Conservation (phyloP, 2,113 vertebrate species). For the Ailuropoda melanoleuca region DNA sequence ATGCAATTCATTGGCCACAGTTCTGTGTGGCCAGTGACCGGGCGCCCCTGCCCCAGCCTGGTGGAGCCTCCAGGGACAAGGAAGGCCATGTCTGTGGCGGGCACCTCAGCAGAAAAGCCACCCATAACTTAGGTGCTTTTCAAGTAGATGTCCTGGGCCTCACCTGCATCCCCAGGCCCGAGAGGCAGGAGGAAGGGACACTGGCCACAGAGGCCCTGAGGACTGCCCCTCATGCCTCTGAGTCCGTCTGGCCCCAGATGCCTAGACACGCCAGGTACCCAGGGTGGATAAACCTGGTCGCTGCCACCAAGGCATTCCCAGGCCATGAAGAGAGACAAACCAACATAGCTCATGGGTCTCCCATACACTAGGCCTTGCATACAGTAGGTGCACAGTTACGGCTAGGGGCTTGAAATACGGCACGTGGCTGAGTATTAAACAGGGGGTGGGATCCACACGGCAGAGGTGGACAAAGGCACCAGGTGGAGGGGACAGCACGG, state of each 20-base stretch:
- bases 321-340: not conserved
- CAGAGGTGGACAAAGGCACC: not conserved
- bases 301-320: not conserved
- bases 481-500: not conserved
- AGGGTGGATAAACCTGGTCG: not conserved
- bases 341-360: not conserved
- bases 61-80: not conserved
- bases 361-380: not conserved
- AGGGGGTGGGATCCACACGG: not conserved
- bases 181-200: not conserved
- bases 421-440: not conserved
- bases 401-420: not conserved
- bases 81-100: not conserved
- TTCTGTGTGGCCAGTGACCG: conserved; percentile 17
- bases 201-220: not conserved
- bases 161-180: not conserved
- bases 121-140: not conserved
- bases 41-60: not conserved
- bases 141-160: not conserved
- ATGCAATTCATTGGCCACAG: conserved; percentile 50
- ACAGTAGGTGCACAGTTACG: not conserved
- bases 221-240: not conserved
- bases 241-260: not conserved
- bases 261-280: not conserved
- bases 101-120: not conserved